Evolutionary conservation across 2,797 vertebrate species (phyloP).

Genomic region (Distichodus sexfasciatus): DNA sequence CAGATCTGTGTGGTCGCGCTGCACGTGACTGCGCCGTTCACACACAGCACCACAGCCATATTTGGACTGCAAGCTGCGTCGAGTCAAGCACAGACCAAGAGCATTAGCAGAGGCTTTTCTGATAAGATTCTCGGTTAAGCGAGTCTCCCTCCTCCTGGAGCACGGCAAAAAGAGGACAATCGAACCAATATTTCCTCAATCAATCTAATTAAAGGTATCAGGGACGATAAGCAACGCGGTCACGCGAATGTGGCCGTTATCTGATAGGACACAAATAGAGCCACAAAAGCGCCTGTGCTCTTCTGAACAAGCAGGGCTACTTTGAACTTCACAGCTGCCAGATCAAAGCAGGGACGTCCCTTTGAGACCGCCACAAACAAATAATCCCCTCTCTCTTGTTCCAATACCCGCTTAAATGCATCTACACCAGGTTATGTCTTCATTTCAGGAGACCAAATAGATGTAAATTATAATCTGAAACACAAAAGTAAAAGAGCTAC

Average conservation of each 20-base stretch:
- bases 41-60: conserved; percentile 62
- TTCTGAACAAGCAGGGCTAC: conserved; percentile 56
- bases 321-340: conserved; percentile 72
- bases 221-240: conserved; percentile 19
- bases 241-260: conserved; percentile 28
- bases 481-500: conserved; percentile 27
- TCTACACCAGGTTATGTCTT: conserved; percentile 32
- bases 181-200: conserved; percentile 9
- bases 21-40: conserved; percentile 58
- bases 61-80: conserved; percentile 61
- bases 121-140: neutral
- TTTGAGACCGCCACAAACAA: conserved; percentile 50
- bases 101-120: conserved; percentile 20
- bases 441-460: conserved; percentile 17
- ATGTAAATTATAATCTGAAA: conserved; percentile 40
- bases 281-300: conserved; percentile 48
- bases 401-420: conserved; percentile 37
- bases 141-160: neutral
- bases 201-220: neutral
- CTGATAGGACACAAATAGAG: conserved; percentile 24
- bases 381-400: conserved; percentile 37
- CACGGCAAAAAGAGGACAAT: neutral
- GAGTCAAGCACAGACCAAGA: conserved; percentile 20
- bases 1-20: conserved; percentile 11
- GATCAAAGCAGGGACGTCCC: conserved; percentile 70